Conservation (phyloP, 2,888 invertebrate species). For the Diploptera punctata region DNA sequence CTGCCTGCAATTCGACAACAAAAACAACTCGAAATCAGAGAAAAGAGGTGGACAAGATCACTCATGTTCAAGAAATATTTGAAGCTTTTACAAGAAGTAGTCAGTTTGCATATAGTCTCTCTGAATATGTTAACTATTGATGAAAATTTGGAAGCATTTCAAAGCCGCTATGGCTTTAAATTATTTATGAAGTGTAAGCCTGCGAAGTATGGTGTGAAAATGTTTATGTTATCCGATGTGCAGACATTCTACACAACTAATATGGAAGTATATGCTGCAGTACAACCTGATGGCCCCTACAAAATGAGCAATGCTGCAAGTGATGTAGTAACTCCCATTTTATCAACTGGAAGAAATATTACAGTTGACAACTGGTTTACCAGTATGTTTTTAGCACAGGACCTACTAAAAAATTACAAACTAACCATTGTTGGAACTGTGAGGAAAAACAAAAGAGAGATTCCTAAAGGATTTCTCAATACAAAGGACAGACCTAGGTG, state of each 20-base stretch:
- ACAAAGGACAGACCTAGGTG: neutral
- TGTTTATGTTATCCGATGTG: neutral
- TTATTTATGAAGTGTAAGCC: constrained; percentile 4
- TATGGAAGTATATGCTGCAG: neutral
- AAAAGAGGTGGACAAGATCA: neutral
- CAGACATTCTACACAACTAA: constrained; percentile 4
- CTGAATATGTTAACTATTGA: too few relatives aligned
- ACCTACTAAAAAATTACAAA: neutral
- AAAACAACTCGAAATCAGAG: too few relatives aligned
- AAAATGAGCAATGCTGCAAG: neutral
- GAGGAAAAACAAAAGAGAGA: constrained; percentile 4
- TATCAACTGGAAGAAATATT: neutral
- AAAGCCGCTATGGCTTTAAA: neutral
- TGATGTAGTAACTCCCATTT: constrained; percentile 6
- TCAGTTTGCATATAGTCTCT: neutral
- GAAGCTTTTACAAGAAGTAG: neutral
- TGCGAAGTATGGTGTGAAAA: neutral
- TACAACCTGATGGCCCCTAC: neutral
- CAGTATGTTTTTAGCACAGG: neutral
- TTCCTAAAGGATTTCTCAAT: neutral
- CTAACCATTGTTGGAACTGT: neutral
- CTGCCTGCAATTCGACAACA: too few relatives aligned
- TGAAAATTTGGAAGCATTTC: too few relatives aligned
- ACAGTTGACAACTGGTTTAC: constrained; percentile 1
- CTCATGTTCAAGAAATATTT: neutral